A percentile compares a stretch with the other conserved stretches of the same genome.
phyloP scores from a whole-genome alignment of 2,888 invertebrate species.

The Alitta virens region DNA sequence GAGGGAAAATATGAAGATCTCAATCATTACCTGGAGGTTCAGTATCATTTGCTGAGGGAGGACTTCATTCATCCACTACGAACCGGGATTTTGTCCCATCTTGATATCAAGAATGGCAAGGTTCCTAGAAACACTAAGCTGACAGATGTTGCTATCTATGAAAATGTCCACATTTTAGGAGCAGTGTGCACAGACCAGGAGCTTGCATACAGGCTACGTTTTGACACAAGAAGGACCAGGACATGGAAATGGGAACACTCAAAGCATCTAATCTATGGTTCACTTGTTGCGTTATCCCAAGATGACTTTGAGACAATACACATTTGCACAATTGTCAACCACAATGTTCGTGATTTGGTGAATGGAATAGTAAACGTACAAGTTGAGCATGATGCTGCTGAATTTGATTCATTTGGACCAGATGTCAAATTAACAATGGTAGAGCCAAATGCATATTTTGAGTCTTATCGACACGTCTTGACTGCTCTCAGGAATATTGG shows the following conservation, averaged over 20 bases:
- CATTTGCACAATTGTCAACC: constrained; percentile 64
- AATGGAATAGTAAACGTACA: constrained; percentile 39
- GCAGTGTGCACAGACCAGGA: constrained; percentile 31
- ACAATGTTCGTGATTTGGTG: constrained; percentile 49
- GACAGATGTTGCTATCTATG: constrained; percentile 32
- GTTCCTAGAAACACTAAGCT: neutral
- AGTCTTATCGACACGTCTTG: constrained; percentile 75
- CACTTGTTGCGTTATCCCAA: constrained; percentile 70
- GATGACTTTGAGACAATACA: constrained; percentile 70
- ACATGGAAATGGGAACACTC: constrained; percentile 57
- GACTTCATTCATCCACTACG: constrained; percentile 76
- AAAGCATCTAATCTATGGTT: constrained; percentile 70
- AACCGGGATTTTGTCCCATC: constrained; percentile 63
- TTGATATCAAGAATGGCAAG: neutral
- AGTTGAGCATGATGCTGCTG: constrained; percentile 29
- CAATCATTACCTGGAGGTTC: constrained; percentile 74
- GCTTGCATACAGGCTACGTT: constrained; percentile 30
- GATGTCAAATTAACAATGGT: constrained; percentile 63
- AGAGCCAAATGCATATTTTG: constrained; percentile 77
- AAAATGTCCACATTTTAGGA: constrained; percentile 32
- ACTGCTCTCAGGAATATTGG: constrained; percentile 67
- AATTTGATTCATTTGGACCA: neutral
- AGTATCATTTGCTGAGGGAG: constrained; percentile 75
- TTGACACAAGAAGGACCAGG: constrained; percentile 22
- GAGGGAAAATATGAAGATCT: constrained; percentile 65